These are phyloP conservation scores for Melopsittacus undulatus DNA, from an alignment of 2,797 vertebrate genomes.

Conservation along the genomic window DNA sequence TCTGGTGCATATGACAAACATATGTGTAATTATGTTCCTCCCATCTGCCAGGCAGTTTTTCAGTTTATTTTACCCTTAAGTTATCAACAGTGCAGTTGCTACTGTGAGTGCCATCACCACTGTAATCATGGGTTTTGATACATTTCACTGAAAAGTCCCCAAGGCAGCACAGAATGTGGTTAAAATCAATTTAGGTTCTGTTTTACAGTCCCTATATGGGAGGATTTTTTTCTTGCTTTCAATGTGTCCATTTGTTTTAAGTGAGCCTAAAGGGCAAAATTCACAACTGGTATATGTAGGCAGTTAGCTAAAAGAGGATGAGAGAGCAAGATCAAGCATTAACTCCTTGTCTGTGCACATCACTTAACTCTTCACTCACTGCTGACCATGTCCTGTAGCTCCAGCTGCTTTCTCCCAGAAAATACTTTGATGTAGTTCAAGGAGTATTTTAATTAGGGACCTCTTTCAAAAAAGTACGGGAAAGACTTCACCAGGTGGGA, in stretches of 20 bases:
- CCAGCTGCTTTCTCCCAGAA: background rate
- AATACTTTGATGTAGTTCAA: background rate
- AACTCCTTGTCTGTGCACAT: fast-evolving
- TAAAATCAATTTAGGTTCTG: slow-evolving; percentile 13
- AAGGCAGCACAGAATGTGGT: background rate
- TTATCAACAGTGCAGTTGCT: background rate
- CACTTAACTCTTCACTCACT: background rate
- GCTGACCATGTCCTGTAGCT: background rate
- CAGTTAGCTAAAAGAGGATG: background rate
- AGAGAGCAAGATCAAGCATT: background rate
- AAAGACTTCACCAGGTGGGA: background rate
- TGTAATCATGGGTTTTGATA: background rate
- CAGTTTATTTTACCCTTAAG: background rate
- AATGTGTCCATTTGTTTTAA: background rate
- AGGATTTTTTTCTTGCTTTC: background rate
- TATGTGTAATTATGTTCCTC: background rate
- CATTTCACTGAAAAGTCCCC: background rate
- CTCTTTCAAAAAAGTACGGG: background rate
- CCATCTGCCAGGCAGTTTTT: background rate
- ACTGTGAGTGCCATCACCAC: background rate
- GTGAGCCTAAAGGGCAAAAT: background rate
- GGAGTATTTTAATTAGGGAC: background rate
- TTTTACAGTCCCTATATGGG: background rate
- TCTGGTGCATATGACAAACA: background rate
- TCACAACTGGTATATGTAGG: background rate